Percentiles rank a stretch among this genome's conserved stretches.
Conservation (phyloP, 2,113 vertebrate species). For the Apus apus region DNA sequence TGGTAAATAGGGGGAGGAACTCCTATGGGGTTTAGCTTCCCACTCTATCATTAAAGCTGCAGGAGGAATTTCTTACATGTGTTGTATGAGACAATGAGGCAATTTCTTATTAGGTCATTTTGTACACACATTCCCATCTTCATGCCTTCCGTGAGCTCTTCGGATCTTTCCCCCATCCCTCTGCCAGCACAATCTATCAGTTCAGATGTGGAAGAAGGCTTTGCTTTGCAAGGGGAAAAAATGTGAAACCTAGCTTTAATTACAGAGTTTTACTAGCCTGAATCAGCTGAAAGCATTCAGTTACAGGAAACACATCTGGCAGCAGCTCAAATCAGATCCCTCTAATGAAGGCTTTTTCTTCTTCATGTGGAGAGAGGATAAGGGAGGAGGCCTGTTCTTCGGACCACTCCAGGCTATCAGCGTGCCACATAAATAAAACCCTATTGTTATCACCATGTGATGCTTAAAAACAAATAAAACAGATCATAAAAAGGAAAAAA, state of each 20-base stretch:
- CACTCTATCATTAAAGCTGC: conserved; percentile 55
- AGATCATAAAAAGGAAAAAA: not conserved
- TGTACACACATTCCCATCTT: not conserved
- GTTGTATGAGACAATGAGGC: conserved; percentile 27
- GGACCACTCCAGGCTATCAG: not conserved
- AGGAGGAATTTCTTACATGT: conserved; percentile 68
- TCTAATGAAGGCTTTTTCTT: not conserved
- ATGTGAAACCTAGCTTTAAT: not conserved
- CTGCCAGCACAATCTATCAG: not conserved
- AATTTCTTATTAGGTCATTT: conserved; percentile 37
- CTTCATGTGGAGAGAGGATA: not conserved
- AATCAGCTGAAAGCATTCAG: not conserved
- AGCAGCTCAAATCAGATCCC: not conserved
- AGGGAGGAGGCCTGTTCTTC: not conserved
- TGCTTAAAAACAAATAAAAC: not conserved
- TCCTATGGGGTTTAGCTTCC: conserved; percentile 59
- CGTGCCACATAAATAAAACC: not conserved
- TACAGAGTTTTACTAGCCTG: not conserved
- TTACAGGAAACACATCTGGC: not conserved
- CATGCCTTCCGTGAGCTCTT: not conserved
- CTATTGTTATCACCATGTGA: not conserved
- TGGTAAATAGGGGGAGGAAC: conserved; percentile 61
- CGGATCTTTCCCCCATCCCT: not conserved
- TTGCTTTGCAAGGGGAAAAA: not conserved
- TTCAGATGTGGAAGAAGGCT: not conserved